Percentiles rank a stretch among this genome's conserved stretches.
phyloP scores from a whole-genome alignment of 92 coral and sea anemone genomes.

The Phenganax marumi region DNA sequence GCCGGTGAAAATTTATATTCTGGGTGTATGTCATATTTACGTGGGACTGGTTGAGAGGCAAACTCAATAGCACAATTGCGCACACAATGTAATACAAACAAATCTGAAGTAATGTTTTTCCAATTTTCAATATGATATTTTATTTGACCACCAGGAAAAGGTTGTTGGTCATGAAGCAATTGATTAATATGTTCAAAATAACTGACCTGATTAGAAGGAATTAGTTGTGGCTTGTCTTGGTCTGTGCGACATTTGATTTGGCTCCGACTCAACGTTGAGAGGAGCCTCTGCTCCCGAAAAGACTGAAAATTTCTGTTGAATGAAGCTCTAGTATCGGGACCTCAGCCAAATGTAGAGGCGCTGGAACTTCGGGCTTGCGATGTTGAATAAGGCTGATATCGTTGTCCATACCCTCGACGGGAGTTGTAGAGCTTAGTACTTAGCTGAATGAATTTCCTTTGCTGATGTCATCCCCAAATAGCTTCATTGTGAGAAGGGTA shows the following conservation, averaged over 20 bases:
- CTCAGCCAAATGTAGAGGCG: neutral
- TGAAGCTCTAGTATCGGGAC: neutral
- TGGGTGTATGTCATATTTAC: neutral
- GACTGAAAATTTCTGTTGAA: neutral
- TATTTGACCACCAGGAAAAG: neutral
- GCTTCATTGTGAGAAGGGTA: conserved; percentile 46
- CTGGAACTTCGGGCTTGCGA: neutral
- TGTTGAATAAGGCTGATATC: neutral
- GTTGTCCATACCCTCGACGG: neutral
- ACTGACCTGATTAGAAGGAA: conserved; percentile 1
- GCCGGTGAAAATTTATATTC: conserved; percentile 35
- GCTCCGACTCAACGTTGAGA: conserved; percentile 13
- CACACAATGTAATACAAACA: neutral
- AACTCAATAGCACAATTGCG: neutral
- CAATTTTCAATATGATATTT: neutral
- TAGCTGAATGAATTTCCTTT: neutral
- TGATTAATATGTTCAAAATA: neutral
- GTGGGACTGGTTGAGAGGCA: neutral
- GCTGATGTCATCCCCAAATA: conserved; percentile 54
- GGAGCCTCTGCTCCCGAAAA: conserved; percentile 22
- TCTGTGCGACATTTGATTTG: neutral
- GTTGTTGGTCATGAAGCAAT: neutral
- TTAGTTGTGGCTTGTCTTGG: neutral
- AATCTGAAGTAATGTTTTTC: neutral
- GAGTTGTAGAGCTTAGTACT: neutral